Percentiles rank a stretch among this genome's conserved stretches.
These are phyloP conservation scores for Hylaeus anthracinus DNA, from an alignment of 1,140 invertebrate species.

Conservation along the genomic window DNA sequence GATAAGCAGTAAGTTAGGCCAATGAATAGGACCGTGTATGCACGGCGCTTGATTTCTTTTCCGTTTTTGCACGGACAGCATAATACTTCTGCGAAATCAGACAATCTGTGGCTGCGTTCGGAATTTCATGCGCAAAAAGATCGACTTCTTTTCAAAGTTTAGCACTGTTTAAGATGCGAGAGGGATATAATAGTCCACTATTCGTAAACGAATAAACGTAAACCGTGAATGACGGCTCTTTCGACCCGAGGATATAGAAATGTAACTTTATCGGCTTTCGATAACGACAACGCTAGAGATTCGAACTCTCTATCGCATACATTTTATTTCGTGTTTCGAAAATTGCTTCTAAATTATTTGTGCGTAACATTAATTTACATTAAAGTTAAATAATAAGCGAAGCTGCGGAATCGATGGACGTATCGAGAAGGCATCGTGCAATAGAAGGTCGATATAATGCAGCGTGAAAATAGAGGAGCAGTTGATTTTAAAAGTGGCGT, in stretches of 20 bases:
- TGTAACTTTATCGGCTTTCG: neutral
- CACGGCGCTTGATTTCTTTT: slow-evolving; percentile 11
- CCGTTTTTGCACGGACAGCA: neutral
- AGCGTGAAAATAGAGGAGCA: no score
- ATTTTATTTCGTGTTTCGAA: no score
- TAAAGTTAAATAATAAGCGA: no score
- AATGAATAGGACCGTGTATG: slow-evolving; percentile 34
- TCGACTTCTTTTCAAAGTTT: neutral
- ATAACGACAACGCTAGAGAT: neutral
- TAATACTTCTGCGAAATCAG: slow-evolving; percentile 35
- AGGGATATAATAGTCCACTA: neutral
- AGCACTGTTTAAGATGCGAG: neutral
- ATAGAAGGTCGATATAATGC: no score
- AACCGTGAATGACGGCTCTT: slow-evolving; percentile 16
- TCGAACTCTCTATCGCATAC: no score
- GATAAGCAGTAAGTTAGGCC: slow-evolving; percentile 20
- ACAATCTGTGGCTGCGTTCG: slow-evolving; percentile 12
- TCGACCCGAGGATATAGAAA: neutral
- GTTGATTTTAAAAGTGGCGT: no score
- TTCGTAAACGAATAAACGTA: neutral
- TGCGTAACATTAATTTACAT: no score
- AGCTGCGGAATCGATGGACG: no score
- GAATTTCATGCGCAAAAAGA: slow-evolving; percentile 7
- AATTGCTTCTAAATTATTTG: no score
- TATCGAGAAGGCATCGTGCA: no score